A percentile compares a stretch with the other conserved stretches of the same genome.
phyloP scores from a whole-genome alignment of 2,888 invertebrate species.

The Cepaea hortensis region DNA sequence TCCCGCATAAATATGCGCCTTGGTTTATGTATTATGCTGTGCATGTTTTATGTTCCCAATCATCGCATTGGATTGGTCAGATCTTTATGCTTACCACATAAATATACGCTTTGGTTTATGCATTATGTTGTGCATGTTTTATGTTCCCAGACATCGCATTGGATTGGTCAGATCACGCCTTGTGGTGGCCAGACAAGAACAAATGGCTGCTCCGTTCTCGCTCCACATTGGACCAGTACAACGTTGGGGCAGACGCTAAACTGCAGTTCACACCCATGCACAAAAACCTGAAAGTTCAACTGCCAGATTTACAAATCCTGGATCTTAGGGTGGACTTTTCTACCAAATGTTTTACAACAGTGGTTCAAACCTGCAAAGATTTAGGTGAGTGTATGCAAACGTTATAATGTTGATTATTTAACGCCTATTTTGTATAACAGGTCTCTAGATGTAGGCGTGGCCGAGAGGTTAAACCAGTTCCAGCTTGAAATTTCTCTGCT shows the following conservation, averaged over 20 bases:
- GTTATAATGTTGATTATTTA: no score
- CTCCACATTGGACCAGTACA: constrained; percentile 96
- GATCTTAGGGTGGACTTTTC: constrained; percentile 97
- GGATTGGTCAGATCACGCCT: constrained; percentile 99
- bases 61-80: constrained; percentile 97
- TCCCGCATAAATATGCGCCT: no score
- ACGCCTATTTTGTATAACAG: no score
- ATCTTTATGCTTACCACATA: constrained; percentile 78
- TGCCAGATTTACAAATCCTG: constrained; percentile 93
- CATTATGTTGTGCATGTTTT: background rate
- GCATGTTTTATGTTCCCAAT: constrained; percentile 81
- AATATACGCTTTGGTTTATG: no score
- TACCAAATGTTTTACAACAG: constrained; percentile 95
- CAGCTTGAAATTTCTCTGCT: no score
- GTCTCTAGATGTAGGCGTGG: no score
- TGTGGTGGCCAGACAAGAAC: constrained; percentile 98
- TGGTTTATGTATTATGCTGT: background rate
- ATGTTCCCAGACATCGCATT: constrained; percentile 88
- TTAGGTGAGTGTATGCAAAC: constrained; percentile 81
- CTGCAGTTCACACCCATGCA: constrained; percentile 98
- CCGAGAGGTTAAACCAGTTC: no score
- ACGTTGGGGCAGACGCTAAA: constrained; percentile 94
- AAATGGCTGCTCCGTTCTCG: constrained; percentile 95
- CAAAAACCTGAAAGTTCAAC: constrained; percentile 90
- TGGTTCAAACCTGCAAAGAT: constrained; percentile 92